Base-by-base conservation (phyloP, 2,888 invertebrate species). In the Drosophila fungiperda region DNA sequence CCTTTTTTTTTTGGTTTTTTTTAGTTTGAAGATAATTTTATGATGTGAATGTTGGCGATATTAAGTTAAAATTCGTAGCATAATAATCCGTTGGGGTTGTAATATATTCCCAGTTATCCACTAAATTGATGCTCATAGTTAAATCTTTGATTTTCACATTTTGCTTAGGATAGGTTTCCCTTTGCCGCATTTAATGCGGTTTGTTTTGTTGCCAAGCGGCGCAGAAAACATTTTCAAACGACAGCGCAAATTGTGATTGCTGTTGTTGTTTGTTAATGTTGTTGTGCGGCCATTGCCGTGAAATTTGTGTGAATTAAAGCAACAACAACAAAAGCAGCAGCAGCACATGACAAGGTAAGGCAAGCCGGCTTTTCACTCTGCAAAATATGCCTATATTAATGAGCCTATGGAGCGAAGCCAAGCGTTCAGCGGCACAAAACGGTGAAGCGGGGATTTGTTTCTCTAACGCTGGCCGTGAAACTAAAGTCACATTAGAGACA, bases 231-330 rank as follows among this genome's bases (percentile, higher is more conserved):
- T 80, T 89, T 86, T 73, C 64, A 72, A 77, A 83, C 80, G 68
- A 60, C 73, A 68, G 77, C 68, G 69, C 68, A 73, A 86, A 86
- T 80, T 68, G 78, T 78, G 63, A 50, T 68, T 82, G 62, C 68
- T 61, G 67, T 57, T 68, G 36, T 49, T 71, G 64, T 59, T 50
- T 59, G 50, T 52, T 52, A 33, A 15, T 52, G 45, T 32, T 59
- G 35, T 36, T 57, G 38, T 73, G 68, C 80, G 81, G 72, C 79
- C 82, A 89, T 87, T 87, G 85, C 82, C 84, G 84, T 89, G 86
- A 84, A 87, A 87, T 85, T 85, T 87, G 86, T 85, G 83, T 89
- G 90, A 85, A 85, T 87, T 75, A 85, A 85, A 74, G 70, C 65
- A 82, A 66, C 68, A 83, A 54, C 42, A 64, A 12, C 54, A 67